Conservation (phyloP, 2,113 vertebrate genomes). For the Bubo scandiacus region DNA sequence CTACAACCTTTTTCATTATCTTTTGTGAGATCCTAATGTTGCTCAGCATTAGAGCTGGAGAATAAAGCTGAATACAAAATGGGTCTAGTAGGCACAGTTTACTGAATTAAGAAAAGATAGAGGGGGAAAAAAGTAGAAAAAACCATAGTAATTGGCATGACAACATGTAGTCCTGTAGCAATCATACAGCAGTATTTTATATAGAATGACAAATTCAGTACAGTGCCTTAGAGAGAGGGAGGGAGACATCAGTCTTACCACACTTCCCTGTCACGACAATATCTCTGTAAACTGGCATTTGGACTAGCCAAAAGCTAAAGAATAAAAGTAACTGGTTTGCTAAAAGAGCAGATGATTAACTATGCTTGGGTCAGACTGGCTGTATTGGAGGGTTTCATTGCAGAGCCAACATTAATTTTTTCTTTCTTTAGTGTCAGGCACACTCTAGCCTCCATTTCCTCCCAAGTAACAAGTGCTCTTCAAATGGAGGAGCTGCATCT, state of each 20-base stretch:
- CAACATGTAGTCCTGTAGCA: not conserved
- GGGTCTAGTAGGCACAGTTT: not conserved
- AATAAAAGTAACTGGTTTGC: not conserved
- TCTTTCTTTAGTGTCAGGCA: not conserved
- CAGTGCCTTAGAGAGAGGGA: not conserved
- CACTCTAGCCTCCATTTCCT: constrained; percentile 59
- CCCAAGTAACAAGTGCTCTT: constrained; percentile 2
- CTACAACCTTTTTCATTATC: not conserved
- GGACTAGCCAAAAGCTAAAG: not conserved
- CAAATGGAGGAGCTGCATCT: constrained; percentile 59
- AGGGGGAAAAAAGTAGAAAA: not conserved
- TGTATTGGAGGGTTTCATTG: not conserved
- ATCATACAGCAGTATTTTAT: not conserved
- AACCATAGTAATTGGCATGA: not conserved
- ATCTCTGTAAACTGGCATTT: not conserved
- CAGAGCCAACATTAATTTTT: not conserved
- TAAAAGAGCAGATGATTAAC: not conserved
- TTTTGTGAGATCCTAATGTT: not conserved
- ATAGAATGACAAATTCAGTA: not conserved
- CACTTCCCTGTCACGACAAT: not conserved
- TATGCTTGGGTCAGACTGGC: not conserved
- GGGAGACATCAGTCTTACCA: not conserved
- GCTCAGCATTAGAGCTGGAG: not conserved
- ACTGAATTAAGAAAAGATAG: not conserved
- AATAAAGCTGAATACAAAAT: not conserved